A percentile compares a stretch with the other conserved stretches of the same genome.
Evolutionary conservation across 35 echinoderm and acorn worm species (phyloP).

Genomic region (Apostichopus parvimensis): DNA sequence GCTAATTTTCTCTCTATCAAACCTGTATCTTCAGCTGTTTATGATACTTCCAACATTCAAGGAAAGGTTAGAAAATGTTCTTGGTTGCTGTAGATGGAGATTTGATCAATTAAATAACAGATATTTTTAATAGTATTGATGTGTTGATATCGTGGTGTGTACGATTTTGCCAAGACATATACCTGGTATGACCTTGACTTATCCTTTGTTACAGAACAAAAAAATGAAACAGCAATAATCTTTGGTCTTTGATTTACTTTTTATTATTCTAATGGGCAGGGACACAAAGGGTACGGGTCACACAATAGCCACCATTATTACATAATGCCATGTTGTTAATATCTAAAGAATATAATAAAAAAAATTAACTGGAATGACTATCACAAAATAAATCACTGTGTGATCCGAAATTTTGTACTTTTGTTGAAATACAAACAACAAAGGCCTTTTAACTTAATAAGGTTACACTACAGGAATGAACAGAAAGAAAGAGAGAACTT

Average conservation of each 20-base stretch:
- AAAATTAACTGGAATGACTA: background rate
- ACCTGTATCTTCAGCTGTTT: no score
- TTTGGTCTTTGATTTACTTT: background rate
- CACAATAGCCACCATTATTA: background rate
- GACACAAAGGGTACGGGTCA: background rate
- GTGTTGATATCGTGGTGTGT: no score
- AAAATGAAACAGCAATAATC: no score
- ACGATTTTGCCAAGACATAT: no score
- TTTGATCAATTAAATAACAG: no score
- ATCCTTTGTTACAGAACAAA: no score
- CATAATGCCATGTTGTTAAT: background rate
- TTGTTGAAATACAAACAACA: background rate
- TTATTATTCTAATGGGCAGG: background rate
- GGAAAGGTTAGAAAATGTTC: no score
- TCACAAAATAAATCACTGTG: background rate
- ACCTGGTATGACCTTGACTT: no score
- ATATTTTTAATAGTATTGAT: no score
- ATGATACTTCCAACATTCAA: no score
- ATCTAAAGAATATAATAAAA: no score
- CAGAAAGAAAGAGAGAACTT: background rate
- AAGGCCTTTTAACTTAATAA: background rate
- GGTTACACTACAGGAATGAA: background rate
- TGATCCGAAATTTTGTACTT: background rate
- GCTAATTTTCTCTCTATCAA: background rate
- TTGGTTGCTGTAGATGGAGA: no score